Conservation (phyloP, 2,797 vertebrate species). For the Sebastes nivosus region DNA sequence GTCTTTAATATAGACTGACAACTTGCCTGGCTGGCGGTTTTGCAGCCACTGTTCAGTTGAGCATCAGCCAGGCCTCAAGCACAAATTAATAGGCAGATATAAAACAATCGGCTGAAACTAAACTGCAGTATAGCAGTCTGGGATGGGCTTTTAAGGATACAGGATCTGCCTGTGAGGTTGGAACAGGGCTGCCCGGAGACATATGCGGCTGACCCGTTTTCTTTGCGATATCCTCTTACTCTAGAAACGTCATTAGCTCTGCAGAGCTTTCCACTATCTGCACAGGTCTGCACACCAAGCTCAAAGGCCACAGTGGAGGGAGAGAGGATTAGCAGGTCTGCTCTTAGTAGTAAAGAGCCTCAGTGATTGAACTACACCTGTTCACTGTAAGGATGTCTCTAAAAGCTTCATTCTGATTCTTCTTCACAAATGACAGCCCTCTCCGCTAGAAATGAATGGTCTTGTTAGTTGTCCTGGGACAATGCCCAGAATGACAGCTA, state of each 20-base stretch:
- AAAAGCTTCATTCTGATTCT: constrained; percentile 1
- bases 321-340: constrained; percentile 45
- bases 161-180: constrained; percentile 3
- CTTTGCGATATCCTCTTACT: constrained; percentile 63
- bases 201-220: constrained; percentile 47
- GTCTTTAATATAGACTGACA: constrained; percentile 24
- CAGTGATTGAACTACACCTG: constrained; percentile 8
- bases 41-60: constrained; percentile 12
- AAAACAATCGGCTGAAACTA: constrained; percentile 35
- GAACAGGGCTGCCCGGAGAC: constrained; percentile 6
- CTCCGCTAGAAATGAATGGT: background rate
- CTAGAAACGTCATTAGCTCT: constrained; percentile 52
- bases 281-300: constrained; percentile 1
- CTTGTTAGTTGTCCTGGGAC: background rate
- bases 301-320: constrained; percentile 34
- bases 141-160: constrained; percentile 23
- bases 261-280: constrained; percentile 44
- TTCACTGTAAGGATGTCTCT: background rate
- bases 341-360: constrained; percentile 21
- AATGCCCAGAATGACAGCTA: constrained; percentile 9
- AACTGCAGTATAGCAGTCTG: constrained; percentile 20
- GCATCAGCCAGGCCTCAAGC: constrained; percentile 16
- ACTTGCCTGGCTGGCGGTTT: constrained; percentile 3
- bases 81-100: constrained; percentile 35
- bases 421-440: background rate